Conservation (phyloP, 2,113 vertebrate genomes). For the Pao palembangensis region DNA sequence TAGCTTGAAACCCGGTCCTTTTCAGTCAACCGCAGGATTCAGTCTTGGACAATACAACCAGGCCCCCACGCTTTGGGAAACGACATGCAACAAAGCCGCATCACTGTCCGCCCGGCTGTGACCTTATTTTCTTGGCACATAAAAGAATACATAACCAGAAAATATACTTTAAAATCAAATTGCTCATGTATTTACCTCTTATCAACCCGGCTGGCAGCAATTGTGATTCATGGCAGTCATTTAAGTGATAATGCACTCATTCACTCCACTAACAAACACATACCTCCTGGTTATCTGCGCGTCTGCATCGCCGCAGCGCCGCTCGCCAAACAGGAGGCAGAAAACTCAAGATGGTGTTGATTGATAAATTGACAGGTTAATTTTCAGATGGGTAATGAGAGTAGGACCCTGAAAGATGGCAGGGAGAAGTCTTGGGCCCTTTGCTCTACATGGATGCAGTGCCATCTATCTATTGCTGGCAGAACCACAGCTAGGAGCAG, state of each 20-base stretch:
- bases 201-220: conserved; percentile 89
- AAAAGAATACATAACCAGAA: conserved; percentile 65
- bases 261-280: conserved; percentile 93
- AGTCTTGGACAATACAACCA: conserved; percentile 18
- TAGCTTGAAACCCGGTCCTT: neutral
- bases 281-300: conserved; percentile 91
- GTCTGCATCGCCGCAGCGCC: conserved; percentile 83
- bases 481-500: conserved; percentile 79
- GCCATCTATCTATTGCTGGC: conserved; percentile 92
- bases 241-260: conserved; percentile 99
- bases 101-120: conserved; percentile 34
- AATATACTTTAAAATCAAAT: conserved; percentile 64
- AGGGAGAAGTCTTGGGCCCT: conserved; percentile 62
- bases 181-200: conserved; percentile 80
- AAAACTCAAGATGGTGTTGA: conserved; percentile 98
- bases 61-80: conserved; percentile 17
- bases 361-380: conserved; percentile 99
- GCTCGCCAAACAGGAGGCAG: conserved; percentile 83
- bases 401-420: conserved; percentile 83
- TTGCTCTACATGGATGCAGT: conserved; percentile 88
- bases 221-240: conserved; percentile 99
- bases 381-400: conserved; percentile 98
- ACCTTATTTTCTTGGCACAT: conserved; percentile 60
- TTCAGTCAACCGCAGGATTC: conserved; percentile 25
- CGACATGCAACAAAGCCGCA: conserved; percentile 42